phyloP scores from a whole-genome alignment of 2,113 vertebrate genomes.

The Macquaria ambigua region DNA sequence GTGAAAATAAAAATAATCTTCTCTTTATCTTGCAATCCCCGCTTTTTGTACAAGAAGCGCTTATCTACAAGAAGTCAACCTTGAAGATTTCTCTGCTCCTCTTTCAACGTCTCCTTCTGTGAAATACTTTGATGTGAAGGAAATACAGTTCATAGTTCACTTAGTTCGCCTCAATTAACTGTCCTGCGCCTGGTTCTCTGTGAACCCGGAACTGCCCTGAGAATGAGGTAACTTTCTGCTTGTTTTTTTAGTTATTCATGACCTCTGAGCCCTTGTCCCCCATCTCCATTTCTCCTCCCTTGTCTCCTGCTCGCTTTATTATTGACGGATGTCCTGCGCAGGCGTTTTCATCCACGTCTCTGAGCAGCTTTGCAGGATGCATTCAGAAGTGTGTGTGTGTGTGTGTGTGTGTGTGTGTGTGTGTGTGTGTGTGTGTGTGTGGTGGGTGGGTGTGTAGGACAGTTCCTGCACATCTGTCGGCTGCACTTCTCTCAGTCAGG shows the following conservation, averaged over 20 bases:
- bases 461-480: conserved; percentile 87
- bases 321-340: conserved; percentile 86
- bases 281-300: conserved; percentile 54
- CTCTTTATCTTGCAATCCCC: background rate
- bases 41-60: background rate
- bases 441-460: conserved; percentile 23
- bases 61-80: background rate
- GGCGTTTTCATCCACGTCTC: conserved; percentile 79
- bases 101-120: conserved; percentile 24
- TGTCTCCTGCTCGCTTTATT: conserved; percentile 77
- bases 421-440: background rate
- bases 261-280: conserved; percentile 56
- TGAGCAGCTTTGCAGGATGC: conserved; percentile 76
- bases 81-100: conserved; percentile 22
- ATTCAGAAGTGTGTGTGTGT: conserved; percentile 44
- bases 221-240: conserved; percentile 78
- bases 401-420: conserved; percentile 34
- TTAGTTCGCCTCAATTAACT: conserved; percentile 30
- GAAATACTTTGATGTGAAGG: conserved; percentile 68
- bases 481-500: conserved; percentile 78
- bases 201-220: conserved; percentile 38
- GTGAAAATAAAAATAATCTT: background rate
- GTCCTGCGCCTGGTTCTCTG: conserved; percentile 12
- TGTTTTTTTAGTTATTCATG: conserved; percentile 70
- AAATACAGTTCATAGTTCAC: conserved; percentile 61